phyloP scores from a whole-genome alignment of 2,888 invertebrate species.

The Hipparchia semele region DNA sequence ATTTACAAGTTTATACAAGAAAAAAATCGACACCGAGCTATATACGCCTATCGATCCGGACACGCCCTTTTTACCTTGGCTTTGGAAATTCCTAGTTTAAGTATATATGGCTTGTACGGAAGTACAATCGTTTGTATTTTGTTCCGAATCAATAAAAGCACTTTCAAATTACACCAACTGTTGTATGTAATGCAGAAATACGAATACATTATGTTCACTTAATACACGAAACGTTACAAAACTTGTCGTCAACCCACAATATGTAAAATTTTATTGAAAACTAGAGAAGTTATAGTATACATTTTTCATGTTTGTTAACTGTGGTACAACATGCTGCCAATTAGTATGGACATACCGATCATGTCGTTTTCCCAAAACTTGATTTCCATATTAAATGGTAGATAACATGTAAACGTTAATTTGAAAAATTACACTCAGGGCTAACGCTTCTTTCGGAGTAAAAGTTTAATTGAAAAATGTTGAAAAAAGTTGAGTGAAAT shows the following conservation, averaged over 20 bases:
- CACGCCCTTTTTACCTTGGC: slow-evolving; percentile 1
- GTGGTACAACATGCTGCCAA: too few species aligned
- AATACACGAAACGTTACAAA: background rate
- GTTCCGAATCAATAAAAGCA: background rate
- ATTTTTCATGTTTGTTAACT: too few species aligned
- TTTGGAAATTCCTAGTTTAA: background rate
- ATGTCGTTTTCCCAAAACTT: too few species aligned
- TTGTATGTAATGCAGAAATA: slow-evolving; percentile 3
- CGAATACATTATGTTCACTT: background rate
- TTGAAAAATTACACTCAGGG: too few species aligned
- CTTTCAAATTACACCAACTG: slow-evolving; percentile 21
- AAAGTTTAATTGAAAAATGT: too few species aligned
- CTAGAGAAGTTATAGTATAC: too few species aligned
- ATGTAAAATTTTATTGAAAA: background rate
- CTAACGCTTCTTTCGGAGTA: too few species aligned
- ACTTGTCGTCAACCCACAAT: background rate
- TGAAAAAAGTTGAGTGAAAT: too few species aligned
- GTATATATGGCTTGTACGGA: slow-evolving; percentile 1
- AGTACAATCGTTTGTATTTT: background rate
- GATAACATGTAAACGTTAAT: too few species aligned
- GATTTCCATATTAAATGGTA: too few species aligned
- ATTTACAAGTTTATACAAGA: slow-evolving; percentile 2
- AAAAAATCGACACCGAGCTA: background rate
- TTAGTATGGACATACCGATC: too few species aligned
- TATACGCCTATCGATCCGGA: background rate